Percentiles rank a stretch among this genome's conserved stretches.
Evolutionary conservation across 2,888 invertebrate species (phyloP).

Genomic region (Dermolepida albohirtum): DNA sequence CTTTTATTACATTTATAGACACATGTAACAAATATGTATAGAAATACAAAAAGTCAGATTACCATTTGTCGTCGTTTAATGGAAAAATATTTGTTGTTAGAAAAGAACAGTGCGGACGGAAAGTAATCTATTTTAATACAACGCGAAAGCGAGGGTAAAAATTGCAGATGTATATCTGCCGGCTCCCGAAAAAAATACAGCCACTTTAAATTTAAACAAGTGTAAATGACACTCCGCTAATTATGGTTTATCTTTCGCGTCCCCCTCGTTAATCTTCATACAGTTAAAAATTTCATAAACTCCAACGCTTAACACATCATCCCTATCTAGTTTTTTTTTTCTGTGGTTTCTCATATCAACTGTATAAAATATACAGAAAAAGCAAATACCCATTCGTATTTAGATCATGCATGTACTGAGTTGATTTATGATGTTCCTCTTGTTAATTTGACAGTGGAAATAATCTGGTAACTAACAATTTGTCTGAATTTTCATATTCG

Average conservation of each 20-base stretch:
- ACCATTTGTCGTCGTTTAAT: slow-evolving; percentile 39
- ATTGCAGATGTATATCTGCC: slow-evolving; percentile 52
- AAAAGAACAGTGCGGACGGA: slow-evolving; percentile 38
- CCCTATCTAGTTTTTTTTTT: slow-evolving; percentile 34
- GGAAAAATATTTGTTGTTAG: slow-evolving; percentile 40
- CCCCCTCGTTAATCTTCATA: slow-evolving; percentile 65
- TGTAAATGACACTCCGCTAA: slow-evolving; percentile 67
- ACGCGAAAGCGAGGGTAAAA: slow-evolving; percentile 52
- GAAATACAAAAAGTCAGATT: slow-evolving; percentile 32
- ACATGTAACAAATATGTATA: slow-evolving; percentile 19
- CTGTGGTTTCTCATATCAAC: slow-evolving; percentile 21
- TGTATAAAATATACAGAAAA: slow-evolving; percentile 1
- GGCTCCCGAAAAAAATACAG: slow-evolving; percentile 48
- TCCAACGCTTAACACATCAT: slow-evolving; percentile 47
- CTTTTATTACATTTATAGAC: neutral
- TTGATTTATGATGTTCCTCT: too few species aligned
- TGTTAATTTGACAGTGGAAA: too few species aligned
- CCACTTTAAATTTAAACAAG: slow-evolving; percentile 67
- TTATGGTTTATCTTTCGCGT: slow-evolving; percentile 66
- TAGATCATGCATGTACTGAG: slow-evolving; percentile 19
- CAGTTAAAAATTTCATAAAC: slow-evolving; percentile 60
- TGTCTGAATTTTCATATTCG: too few species aligned
- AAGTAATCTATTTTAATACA: slow-evolving; percentile 50
- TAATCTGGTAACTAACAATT: too few species aligned
- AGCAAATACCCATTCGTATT: slow-evolving; percentile 7